Evolutionary conservation across 2,113 vertebrate genomes (phyloP).

Genomic region (Sebastes fasciatus): DNA sequence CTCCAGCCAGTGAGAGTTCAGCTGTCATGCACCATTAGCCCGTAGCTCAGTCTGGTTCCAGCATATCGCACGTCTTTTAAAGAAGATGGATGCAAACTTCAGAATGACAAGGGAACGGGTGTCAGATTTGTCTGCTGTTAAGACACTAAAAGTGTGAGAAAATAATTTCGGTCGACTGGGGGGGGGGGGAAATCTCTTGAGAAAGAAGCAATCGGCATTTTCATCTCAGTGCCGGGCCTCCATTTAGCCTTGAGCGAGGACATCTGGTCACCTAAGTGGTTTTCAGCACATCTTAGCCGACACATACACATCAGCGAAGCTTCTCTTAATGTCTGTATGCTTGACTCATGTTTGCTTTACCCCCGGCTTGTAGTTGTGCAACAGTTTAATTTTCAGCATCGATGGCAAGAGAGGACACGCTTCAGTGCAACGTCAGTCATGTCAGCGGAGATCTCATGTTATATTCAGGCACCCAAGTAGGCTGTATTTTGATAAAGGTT

Average conservation of each 20-base stretch:
- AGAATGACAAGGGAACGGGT: slow-evolving; percentile 45
- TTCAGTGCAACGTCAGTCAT: neutral
- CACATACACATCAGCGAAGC: slow-evolving; percentile 38
- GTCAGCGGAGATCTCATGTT: slow-evolving; percentile 3
- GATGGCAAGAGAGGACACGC: slow-evolving; percentile 32
- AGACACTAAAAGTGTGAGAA: slow-evolving; percentile 61
- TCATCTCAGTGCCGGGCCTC: slow-evolving; percentile 45
- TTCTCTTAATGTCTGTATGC: slow-evolving; percentile 33
- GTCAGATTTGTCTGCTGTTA: slow-evolving; percentile 47
- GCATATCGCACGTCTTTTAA: slow-evolving; percentile 20
- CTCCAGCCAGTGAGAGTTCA: slow-evolving; percentile 48
- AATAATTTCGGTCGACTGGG: slow-evolving; percentile 30
- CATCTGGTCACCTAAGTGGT: slow-evolving; percentile 68
- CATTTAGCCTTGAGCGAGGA: slow-evolving; percentile 63
- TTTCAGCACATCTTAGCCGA: slow-evolving; percentile 50
- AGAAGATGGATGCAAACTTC: slow-evolving; percentile 49
- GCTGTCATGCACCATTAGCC: slow-evolving; percentile 59
- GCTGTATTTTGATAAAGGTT: slow-evolving; percentile 38
- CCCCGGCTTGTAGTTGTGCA: slow-evolving; percentile 35
- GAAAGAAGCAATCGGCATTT: slow-evolving; percentile 49
- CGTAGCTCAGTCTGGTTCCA: slow-evolving; percentile 53
- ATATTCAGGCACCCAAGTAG: neutral
- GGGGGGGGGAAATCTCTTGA: neutral
- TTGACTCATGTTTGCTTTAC: slow-evolving; percentile 60
- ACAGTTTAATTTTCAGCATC: slow-evolving; percentile 55